Percentiles rank a stretch among this genome's conserved stretches.
These are phyloP conservation scores for Acleris holmiana DNA, from an alignment of 2,888 invertebrate genomes.

Conservation along the genomic window DNA sequence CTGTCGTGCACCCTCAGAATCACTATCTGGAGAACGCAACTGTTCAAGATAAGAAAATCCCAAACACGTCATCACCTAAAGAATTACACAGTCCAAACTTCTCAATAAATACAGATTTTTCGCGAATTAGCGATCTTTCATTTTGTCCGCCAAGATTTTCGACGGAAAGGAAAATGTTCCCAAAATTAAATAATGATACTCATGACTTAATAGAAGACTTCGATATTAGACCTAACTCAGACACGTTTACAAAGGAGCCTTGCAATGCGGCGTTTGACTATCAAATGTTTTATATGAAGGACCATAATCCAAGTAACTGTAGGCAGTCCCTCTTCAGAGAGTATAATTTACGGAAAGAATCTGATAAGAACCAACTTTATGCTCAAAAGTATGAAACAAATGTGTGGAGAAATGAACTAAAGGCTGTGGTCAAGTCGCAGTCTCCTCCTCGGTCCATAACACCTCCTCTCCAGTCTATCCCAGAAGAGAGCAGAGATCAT, in stretches of 20 bases:
- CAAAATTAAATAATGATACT: slow-evolving; percentile 64
- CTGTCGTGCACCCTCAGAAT: slow-evolving; percentile 50
- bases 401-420: slow-evolving; percentile 66
- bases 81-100: slow-evolving; percentile 77
- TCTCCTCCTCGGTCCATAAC: slow-evolving; percentile 72
- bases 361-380: slow-evolving; percentile 53
- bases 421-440: slow-evolving; percentile 47
- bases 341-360: slow-evolving; percentile 57
- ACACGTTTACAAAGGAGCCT: slow-evolving; percentile 82
- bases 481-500: slow-evolving; percentile 72
- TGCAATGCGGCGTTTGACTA: slow-evolving; percentile 64
- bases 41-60: slow-evolving; percentile 66
- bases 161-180: slow-evolving; percentile 71
- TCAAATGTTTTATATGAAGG: slow-evolving; percentile 29
- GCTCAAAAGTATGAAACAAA: slow-evolving; percentile 56
- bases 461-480: slow-evolving; percentile 75
- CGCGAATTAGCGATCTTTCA: slow-evolving; percentile 76
- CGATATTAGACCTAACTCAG: slow-evolving; percentile 67
- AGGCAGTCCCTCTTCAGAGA: slow-evolving; percentile 72
- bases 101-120: slow-evolving; percentile 77
- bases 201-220: slow-evolving; percentile 66
- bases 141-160: slow-evolving; percentile 76
- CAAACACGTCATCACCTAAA: slow-evolving; percentile 77
- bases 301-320: slow-evolving; percentile 43
- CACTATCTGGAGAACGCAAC: slow-evolving; percentile 55